Base-by-base conservation (phyloP, 2,113 vertebrate genomes). In the Tetraodon nigroviridis region DNA sequence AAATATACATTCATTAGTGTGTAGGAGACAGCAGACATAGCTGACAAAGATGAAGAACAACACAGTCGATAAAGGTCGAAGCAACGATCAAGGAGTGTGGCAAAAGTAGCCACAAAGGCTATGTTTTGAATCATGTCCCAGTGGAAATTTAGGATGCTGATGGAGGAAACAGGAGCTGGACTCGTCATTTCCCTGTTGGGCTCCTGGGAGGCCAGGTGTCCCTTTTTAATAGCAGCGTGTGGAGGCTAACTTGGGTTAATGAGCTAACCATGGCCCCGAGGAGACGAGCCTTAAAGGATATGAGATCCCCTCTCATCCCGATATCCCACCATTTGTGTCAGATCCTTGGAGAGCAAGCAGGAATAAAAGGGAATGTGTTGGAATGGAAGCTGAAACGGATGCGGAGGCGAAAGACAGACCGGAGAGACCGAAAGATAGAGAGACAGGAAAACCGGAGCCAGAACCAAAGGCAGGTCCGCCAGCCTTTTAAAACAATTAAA, bases 231-330 rank as follows among this genome's bases (percentile, higher is more conserved):
- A 76, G 65, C 80, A 75, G 64, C 72, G 69, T 67, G 76, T 37
- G 71, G 67, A 82, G 71, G 76, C 75, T 70, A 57, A 76, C 78
- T 58, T 69, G 87, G 84, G 84, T 87, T 88, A 90, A 90, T 88
- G 84, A 86, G 81, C 75, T 83, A 61, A 49, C 55, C 55, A 47
- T 16, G 76, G 65, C 37, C 77, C 78, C 78, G 53, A 70, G 83
- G 83, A 80, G 64, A 62, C 5, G 18, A 51, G 75, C 71, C 78
- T 83, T 81, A 88, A 75, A 78, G 82, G 65, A 73, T 80, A 80
- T 69, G 70, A 80, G 81, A 80, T 80, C 76, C 74, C 68, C 76
- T 83, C 76, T 86, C 82, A 82, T 82, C 81, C 71, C 76, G 73
- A 73, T 80, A 79, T 84, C 73, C 80, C 80, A 73, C 53, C 80